phyloP scores from a whole-genome alignment of 1,140 invertebrate genomes.

The Cryptotermes secundus region DNA sequence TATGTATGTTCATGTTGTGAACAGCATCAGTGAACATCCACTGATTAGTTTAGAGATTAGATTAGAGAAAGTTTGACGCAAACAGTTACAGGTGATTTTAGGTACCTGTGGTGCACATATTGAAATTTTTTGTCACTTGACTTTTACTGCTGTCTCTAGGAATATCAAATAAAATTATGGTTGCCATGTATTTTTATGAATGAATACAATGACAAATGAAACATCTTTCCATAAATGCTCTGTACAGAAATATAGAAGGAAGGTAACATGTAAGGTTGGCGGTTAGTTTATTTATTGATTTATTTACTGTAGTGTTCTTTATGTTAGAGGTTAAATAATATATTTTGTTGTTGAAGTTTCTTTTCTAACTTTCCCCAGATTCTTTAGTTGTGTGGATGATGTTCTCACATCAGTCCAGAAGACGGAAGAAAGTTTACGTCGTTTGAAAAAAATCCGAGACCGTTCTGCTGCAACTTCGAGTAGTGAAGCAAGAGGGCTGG shows the following conservation, averaged over 20 bases:
- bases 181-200: too few relatives aligned
- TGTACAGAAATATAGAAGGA: background rate
- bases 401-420: slow-evolving; percentile 90
- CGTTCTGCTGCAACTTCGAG: slow-evolving; percentile 42
- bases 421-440: slow-evolving; percentile 88
- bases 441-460: slow-evolving; percentile 80
- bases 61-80: too few relatives aligned
- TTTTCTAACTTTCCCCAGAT: slow-evolving; percentile 59
- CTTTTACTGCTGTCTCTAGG: too few relatives aligned
- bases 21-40: too few relatives aligned
- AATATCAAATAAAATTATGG: too few relatives aligned
- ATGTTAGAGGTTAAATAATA: background rate
- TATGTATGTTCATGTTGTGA: too few relatives aligned
- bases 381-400: slow-evolving; percentile 76
- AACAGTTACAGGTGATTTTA: too few relatives aligned
- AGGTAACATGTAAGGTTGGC: background rate
- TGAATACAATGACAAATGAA: too few relatives aligned
- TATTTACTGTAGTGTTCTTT: background rate
- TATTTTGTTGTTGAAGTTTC: background rate
- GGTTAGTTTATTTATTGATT: background rate
- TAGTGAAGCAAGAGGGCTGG: slow-evolving; percentile 42
- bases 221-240: too few relatives aligned
- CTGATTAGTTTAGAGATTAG: too few relatives aligned
- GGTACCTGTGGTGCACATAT: too few relatives aligned
- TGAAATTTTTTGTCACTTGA: too few relatives aligned